These are phyloP conservation scores for Catamblyrhynchus diadema DNA, from an alignment of 2,797 vertebrate species.

Conservation along the genomic window DNA sequence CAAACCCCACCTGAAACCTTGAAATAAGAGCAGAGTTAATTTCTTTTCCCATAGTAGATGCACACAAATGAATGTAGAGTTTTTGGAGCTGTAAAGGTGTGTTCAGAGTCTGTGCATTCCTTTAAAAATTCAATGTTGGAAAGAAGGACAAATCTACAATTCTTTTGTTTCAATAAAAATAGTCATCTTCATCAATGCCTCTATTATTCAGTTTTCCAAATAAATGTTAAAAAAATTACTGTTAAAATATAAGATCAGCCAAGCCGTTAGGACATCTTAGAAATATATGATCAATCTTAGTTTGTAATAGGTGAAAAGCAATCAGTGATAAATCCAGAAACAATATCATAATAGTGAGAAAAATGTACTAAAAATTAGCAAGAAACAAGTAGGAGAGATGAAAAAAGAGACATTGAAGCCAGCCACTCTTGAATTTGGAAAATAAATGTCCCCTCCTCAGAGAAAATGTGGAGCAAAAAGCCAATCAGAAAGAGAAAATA, in stretches of 20 bases:
- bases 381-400: neutral
- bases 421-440: neutral
- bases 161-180: neutral
- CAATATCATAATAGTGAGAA: neutral
- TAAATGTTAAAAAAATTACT: neutral
- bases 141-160: neutral
- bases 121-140: neutral
- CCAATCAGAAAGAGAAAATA: neutral
- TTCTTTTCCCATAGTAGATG: neutral
- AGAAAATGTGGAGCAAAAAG: neutral
- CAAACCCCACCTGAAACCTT: neutral
- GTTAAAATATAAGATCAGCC: neutral
- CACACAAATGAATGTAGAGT: rapidly evolving
- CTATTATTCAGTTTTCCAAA: neutral
- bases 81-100: neutral
- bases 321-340: neutral
- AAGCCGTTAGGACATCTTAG: neutral
- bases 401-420: neutral
- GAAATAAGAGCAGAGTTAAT: neutral
- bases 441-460: rapidly evolving
- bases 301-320: neutral
- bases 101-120: neutral
- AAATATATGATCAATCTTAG: neutral
- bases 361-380: neutral
- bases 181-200: neutral